Conservation (phyloP, 1,140 invertebrate species). For the Eriosoma lanigerum region DNA sequence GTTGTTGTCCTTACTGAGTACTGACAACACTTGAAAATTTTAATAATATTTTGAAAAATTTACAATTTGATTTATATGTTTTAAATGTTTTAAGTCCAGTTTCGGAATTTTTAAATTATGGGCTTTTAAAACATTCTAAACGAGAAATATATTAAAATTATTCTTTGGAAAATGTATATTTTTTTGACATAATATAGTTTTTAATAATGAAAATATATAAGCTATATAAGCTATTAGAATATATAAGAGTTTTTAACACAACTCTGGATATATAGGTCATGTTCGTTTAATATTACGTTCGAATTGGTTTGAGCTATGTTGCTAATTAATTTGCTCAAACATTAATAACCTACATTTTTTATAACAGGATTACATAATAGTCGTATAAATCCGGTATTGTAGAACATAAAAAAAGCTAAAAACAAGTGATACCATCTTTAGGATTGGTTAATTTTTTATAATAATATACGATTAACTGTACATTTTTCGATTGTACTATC, state of each 20-base stretch:
- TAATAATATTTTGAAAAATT: too few species aligned
- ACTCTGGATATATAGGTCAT: constrained; percentile 13
- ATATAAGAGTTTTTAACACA: not conserved
- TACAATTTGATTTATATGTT: too few species aligned
- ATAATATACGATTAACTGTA: too few species aligned
- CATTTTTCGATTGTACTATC: too few species aligned
- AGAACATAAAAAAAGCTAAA: not conserved
- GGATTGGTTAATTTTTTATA: not conserved
- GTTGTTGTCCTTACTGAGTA: constrained; percentile 11
- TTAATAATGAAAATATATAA: too few species aligned
- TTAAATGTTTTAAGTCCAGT: too few species aligned
- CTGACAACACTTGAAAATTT: not conserved
- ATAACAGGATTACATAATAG: not conserved
- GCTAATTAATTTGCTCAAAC: constrained; percentile 17
- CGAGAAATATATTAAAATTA: too few species aligned
- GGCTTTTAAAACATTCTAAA: too few species aligned
- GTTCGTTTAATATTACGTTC: not conserved
- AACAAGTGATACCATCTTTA: not conserved
- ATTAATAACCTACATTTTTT: constrained; percentile 23
- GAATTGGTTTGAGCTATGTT: not conserved
- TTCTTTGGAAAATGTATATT: too few species aligned
- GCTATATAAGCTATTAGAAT: too few species aligned
- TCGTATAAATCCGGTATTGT: not conserved
- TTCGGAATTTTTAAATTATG: too few species aligned
- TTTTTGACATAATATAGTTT: too few species aligned